Evolutionary conservation across 2,888 invertebrate genomes (phyloP).

Genomic region (Noctua fimbriata): DNA sequence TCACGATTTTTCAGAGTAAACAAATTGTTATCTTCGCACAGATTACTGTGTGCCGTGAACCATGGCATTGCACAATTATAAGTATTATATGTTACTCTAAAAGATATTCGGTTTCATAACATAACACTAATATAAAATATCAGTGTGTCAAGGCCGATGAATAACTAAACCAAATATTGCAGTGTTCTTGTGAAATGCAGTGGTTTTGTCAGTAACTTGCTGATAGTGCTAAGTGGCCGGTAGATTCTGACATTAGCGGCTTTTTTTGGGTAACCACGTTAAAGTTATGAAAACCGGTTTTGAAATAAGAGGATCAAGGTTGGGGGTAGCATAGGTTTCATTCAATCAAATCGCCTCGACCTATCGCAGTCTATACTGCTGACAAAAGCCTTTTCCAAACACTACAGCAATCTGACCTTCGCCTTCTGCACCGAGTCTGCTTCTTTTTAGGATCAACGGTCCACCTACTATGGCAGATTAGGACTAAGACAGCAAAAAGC

Average conservation of each 20-base stretch:
- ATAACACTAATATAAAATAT: slow-evolving; percentile 52
- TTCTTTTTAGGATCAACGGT: background rate
- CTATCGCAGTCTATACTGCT: background rate
- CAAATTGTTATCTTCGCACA: slow-evolving; percentile 39
- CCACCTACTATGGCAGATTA: background rate
- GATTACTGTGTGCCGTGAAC: slow-evolving; percentile 38
- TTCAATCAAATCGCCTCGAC: background rate
- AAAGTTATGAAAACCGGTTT: background rate
- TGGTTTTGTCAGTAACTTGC: slow-evolving; percentile 21
- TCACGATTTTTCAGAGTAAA: slow-evolving; percentile 47
- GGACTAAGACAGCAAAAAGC: background rate
- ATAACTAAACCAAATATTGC: slow-evolving; percentile 62
- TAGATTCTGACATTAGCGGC: background rate
- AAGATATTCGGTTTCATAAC: slow-evolving; percentile 54
- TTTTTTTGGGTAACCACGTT: background rate
- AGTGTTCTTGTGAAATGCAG: slow-evolving; percentile 42
- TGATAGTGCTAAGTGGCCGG: slow-evolving; percentile 27
- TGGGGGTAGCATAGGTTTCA: background rate
- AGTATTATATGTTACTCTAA: slow-evolving; percentile 61
- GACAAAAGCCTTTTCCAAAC: background rate
- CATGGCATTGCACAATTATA: slow-evolving; percentile 61
- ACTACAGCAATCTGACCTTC: background rate
- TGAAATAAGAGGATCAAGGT: background rate
- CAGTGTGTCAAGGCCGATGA: slow-evolving; percentile 71
- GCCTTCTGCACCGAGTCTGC: background rate